phyloP scores from a whole-genome alignment of 2,888 invertebrate species.

The Orthosia gracilis region DNA sequence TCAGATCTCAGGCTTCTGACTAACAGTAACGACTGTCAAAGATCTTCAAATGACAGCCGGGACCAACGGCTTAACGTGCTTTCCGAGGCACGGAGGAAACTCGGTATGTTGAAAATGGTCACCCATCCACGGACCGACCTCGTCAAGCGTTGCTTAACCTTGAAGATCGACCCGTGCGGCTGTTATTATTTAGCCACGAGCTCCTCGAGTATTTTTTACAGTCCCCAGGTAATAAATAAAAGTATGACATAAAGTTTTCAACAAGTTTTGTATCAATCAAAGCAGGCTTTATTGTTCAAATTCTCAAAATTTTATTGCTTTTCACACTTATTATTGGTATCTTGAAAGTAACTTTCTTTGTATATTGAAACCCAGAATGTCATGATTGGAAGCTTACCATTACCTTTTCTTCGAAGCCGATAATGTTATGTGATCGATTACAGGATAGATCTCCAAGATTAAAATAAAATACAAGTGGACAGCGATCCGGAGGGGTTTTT shows the following conservation, averaged over 20 bases:
- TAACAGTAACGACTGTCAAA: too few species aligned
- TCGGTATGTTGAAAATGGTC: too few species aligned
- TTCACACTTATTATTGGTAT: slow-evolving; percentile 23
- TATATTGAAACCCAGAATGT: not conserved
- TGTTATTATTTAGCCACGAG: too few species aligned
- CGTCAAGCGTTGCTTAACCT: too few species aligned
- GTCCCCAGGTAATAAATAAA: slow-evolving; percentile 8
- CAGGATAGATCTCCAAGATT: slow-evolving; percentile 6
- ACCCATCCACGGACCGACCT: too few species aligned
- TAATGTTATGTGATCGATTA: slow-evolving; percentile 17
- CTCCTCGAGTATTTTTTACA: too few species aligned
- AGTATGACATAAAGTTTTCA: slow-evolving; percentile 6
- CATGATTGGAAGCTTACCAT: slow-evolving; percentile 12
- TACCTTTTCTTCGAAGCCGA: slow-evolving; percentile 22
- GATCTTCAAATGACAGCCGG: too few species aligned
- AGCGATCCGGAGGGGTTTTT: not conserved
- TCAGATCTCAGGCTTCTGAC: too few species aligned
- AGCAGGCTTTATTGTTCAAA: slow-evolving; percentile 14
- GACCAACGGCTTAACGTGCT: too few species aligned
- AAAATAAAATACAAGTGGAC: not conserved
- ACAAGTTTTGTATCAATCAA: not conserved
- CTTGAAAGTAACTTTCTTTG: slow-evolving; percentile 9
- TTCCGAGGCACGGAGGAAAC: too few species aligned
- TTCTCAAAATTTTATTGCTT: slow-evolving; percentile 8
- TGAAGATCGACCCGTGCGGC: too few species aligned